Base-by-base conservation (phyloP, 2,113 vertebrate species). In the Nestor notabilis region DNA sequence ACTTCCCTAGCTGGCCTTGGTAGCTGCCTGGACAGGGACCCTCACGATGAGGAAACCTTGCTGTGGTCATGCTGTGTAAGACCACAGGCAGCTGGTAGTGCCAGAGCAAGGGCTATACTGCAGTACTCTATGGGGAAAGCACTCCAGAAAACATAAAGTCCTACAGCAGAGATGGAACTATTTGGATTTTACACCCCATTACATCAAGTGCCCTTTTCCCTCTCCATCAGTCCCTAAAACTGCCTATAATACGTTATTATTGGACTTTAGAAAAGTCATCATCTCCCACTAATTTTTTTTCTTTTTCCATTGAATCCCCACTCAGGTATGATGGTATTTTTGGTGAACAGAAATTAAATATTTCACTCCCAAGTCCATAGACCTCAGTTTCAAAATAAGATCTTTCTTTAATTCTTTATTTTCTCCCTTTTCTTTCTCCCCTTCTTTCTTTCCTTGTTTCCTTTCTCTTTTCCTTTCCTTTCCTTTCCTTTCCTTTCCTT, bases 231-330 rank as follows among this genome's bases (percentile, higher is more conserved):
- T 60, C 60, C 50, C 33, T 87, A 17, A 35, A 90, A 86, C 13
- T 27, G 11, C 13, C 80, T 74, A 17, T 28, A 72, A 60, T 63
- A n/a, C 0, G 5, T 20, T 74, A 82, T 20, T 74, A 82, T 75
- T 87, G 87, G n/a, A n/a, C 60, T 88, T 87, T 61, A 80, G n/a
- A 90, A 88, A 96, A 90, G 53, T 47, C 86, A 49, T 64, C 8
- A 72, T 50, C 23, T 41, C 43, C 33, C 13, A 27, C 14, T 39
- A 53, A 3, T 63, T 70, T 39, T 33, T 63, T 76, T 43, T 43
- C 16, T 31, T 65, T 80, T 27, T 7, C 2, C 39, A 41, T 19
- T 53, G 47, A 83, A 83, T 64, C 27, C 6, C 24, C 17, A 29
- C 35, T 60, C 15, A 49, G 55, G 47, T 69, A n/a, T 46, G n/a